A percentile compares a stretch with the other conserved stretches of the same genome.
These are phyloP conservation scores for Lophura nycthemera DNA, from an alignment of 2,113 vertebrate genomes.

Conservation along the genomic window DNA sequence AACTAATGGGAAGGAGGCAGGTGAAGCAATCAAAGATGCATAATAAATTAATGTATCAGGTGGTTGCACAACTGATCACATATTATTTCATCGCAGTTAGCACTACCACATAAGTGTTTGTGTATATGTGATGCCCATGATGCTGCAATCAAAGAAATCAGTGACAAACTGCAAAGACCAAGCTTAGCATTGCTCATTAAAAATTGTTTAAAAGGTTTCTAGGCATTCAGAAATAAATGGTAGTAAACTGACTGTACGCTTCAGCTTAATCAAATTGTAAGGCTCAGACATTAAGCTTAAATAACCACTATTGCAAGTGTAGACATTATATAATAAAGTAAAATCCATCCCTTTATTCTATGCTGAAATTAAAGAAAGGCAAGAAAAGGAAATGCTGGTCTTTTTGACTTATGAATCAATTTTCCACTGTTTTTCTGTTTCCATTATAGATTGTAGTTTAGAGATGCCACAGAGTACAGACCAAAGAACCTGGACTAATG, in stretches of 20 bases:
- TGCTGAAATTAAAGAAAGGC: slow-evolving; percentile 24
- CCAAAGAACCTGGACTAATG: background rate
- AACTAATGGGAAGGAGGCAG: background rate
- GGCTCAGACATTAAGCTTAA: slow-evolving; percentile 16
- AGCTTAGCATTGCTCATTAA: background rate
- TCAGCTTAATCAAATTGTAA: background rate
- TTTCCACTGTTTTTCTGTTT: background rate
- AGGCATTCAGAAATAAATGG: background rate
- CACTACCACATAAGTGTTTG: background rate
- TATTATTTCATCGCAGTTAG: background rate
- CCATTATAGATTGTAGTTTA: background rate
- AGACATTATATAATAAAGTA: background rate
- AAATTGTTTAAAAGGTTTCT: background rate
- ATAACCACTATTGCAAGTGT: background rate
- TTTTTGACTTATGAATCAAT: background rate
- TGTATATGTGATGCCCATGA: background rate
- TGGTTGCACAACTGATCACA: background rate
- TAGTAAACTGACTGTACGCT: background rate
- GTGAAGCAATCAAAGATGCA: background rate
- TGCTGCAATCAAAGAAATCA: background rate
- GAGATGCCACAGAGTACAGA: background rate
- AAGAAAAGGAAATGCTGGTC: background rate
- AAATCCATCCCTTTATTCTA: background rate
- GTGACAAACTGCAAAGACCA: background rate
- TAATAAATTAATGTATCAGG: background rate